Conservation (phyloP, 2,113 vertebrate genomes). For the Circaetus cinerascens region DNA sequence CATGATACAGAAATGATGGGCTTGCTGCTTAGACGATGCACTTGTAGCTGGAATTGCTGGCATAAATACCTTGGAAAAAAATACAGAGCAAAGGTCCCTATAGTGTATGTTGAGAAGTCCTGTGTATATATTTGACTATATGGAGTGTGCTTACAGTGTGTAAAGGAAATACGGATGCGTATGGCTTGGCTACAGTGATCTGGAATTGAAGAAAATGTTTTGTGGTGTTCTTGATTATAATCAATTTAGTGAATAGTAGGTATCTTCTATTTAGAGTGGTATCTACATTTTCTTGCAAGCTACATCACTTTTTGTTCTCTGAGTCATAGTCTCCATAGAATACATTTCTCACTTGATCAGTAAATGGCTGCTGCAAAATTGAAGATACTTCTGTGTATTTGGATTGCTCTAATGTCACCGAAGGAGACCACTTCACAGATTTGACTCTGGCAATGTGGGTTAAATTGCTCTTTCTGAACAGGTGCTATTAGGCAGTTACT, state of each 20-base stretch:
- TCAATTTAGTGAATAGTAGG: neutral
- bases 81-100: neutral
- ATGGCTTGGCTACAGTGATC: neutral
- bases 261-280: neutral
- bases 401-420: neutral
- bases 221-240: neutral
- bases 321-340: neutral
- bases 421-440: neutral
- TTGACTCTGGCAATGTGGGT: neutral
- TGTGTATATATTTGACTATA: neutral
- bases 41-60: neutral
- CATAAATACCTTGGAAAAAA: neutral
- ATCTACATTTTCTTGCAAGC: neutral
- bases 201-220: neutral
- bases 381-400: neutral
- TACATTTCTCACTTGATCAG: neutral
- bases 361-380: neutral
- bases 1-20: neutral
- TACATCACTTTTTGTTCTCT: neutral
- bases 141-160: neutral
- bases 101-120: neutral
- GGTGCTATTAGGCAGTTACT: neutral
- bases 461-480: neutral
- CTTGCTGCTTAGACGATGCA: neutral
- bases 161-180: neutral